Conservation (phyloP, 2,797 vertebrate genomes). For the Phataginus tetradactyla region DNA sequence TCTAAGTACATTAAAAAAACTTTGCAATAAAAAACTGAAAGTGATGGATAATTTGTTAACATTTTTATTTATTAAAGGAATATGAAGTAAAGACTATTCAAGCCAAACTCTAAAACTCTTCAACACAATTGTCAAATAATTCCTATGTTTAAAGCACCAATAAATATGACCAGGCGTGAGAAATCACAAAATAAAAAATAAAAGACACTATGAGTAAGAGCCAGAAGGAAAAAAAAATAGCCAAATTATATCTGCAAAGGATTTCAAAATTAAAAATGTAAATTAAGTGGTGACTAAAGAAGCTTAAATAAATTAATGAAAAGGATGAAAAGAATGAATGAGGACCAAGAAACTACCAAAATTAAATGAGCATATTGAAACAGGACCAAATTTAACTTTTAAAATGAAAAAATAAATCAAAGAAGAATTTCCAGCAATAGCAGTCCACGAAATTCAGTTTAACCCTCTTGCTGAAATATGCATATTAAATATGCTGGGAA, state of each 20-base stretch:
- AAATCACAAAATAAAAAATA: neutral
- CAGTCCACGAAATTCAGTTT: neutral
- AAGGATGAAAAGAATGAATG: neutral
- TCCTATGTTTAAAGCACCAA: neutral
- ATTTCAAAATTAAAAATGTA: constrained; percentile 1
- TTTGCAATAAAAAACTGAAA: neutral
- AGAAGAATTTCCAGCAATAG: neutral
- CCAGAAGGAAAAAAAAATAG: neutral
- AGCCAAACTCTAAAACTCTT: neutral
- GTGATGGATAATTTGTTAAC: neutral
- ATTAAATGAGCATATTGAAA: neutral
- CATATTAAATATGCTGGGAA: neutral
- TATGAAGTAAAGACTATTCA: neutral
- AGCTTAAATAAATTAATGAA: neutral
- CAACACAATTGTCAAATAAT: neutral
- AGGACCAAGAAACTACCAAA: neutral
- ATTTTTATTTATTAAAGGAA: neutral
- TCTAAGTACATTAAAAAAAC: neutral
- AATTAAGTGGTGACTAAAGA: neutral
- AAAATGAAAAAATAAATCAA: neutral
- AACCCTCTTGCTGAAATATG: neutral
- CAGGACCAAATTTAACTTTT: neutral
- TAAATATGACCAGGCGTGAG: neutral
- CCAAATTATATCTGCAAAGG: neutral
- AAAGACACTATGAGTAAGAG: neutral